These are phyloP conservation scores for Oncorhynchus nerka DNA, from an alignment of 2,113 vertebrate genomes.

Conservation along the genomic window DNA sequence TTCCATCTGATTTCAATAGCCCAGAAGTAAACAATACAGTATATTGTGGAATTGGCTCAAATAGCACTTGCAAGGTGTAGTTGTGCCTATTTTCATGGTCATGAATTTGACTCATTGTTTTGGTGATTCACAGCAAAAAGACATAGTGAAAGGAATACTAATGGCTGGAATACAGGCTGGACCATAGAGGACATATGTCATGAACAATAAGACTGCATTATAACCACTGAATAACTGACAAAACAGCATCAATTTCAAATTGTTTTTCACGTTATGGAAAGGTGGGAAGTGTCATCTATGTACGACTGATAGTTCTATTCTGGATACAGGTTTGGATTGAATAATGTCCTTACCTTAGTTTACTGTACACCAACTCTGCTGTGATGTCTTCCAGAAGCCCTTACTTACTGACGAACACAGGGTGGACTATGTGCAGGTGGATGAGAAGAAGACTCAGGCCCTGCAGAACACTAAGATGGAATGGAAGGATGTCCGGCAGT, in stretches of 20 bases:
- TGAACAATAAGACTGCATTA: neutral
- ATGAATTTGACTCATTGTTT: slow-evolving; percentile 12
- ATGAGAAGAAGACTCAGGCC: slow-evolving; percentile 96
- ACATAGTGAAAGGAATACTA: slow-evolving; percentile 3
- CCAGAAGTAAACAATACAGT: no score
- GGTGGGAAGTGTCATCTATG: no score
- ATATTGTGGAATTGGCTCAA: no score
- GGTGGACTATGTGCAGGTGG: slow-evolving; percentile 97
- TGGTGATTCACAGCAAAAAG: slow-evolving; percentile 2
- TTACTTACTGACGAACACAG: slow-evolving; percentile 89
- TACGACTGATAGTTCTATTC: no score
- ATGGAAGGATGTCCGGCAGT: slow-evolving; percentile 97
- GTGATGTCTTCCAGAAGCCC: slow-evolving; percentile 77
- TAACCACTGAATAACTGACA: neutral
- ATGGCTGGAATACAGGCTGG: neutral
- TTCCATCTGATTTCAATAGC: no score
- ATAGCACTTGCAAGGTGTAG: neutral
- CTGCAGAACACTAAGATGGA: slow-evolving; percentile 98
- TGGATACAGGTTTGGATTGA: slow-evolving; percentile 1
- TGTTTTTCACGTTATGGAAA: no score
- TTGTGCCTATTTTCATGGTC: neutral
- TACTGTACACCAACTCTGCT: neutral
- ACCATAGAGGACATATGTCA: neutral
- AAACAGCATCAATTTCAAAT: no score
- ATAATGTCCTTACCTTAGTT: neutral